phyloP scores from a whole-genome alignment of 2,113 vertebrate genomes.

The Cyphomyrus plagiostoma region DNA sequence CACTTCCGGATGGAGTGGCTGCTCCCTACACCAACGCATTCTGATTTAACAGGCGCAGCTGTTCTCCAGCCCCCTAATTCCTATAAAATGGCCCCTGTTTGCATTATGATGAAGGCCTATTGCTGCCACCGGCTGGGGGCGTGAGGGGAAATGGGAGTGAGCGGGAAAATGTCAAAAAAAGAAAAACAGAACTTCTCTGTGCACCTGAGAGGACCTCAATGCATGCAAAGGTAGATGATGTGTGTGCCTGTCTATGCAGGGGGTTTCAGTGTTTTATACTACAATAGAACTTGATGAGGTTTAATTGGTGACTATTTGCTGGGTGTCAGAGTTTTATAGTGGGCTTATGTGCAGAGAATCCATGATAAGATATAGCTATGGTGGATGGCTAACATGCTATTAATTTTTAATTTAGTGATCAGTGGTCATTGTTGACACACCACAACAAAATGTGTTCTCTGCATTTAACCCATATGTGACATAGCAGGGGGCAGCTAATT shows the following conservation, averaged over 20 bases:
- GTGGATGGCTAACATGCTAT: not conserved
- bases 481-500: no score
- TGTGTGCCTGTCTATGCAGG: not conserved
- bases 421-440: no score
- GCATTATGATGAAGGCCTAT: not conserved
- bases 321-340: not conserved
- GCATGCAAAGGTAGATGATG: not conserved
- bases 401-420: no score
- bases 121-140: not conserved
- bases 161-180: not conserved
- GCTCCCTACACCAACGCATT: not conserved
- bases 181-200: not conserved
- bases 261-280: not conserved
- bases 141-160: not conserved
- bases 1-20: not conserved
- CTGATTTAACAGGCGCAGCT: not conserved
- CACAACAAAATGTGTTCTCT: no score
- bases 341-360: not conserved
- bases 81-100: not conserved
- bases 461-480: no score
- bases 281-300: not conserved
- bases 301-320: not conserved
- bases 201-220: not conserved
- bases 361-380: not conserved
- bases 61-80: not conserved